Evolutionary conservation across 2,797 vertebrate species (phyloP).

Genomic region (Oryzias dopingdopingensis): DNA sequence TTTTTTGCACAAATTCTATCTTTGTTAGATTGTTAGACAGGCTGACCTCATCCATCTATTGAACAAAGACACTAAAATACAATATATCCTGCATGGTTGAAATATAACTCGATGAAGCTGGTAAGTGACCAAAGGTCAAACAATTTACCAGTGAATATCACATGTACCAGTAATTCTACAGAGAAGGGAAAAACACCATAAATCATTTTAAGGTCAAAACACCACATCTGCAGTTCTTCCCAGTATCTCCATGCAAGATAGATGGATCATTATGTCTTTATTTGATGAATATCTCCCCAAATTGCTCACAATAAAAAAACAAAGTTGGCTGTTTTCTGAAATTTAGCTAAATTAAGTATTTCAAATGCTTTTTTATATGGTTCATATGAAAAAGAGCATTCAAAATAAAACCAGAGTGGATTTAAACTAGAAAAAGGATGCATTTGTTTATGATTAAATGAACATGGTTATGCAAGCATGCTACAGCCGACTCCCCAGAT

Average conservation of each 20-base stretch:
- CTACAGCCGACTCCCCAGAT: constrained; percentile 49
- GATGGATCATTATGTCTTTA: constrained; percentile 2
- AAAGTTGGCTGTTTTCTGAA: constrained; percentile 3
- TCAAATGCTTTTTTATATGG: neutral
- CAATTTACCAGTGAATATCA: constrained; percentile 30
- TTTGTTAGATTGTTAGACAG: neutral
- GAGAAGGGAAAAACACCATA: constrained; percentile 38
- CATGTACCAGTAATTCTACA: constrained; percentile 23
- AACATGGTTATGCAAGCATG: constrained; percentile 41
- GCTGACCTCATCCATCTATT: constrained; percentile 2
- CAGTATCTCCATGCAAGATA: constrained; percentile 26
- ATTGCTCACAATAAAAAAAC: constrained; percentile 11
- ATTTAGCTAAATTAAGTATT: constrained; percentile 1
- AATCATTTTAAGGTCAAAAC: constrained; percentile 53
- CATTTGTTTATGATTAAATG: constrained; percentile 48
- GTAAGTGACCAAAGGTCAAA: constrained; percentile 46
- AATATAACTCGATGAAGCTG: constrained; percentile 22
- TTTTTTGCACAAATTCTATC: neutral
- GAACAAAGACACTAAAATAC: constrained; percentile 8
- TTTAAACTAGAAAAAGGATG: constrained; percentile 24
- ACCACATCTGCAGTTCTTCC: constrained; percentile 22
- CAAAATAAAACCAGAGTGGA: constrained; percentile 18
- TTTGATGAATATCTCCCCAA: neutral
- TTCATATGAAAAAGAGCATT: neutral
- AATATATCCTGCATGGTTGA: constrained; percentile 5